These are phyloP conservation scores for Ivindomyrus marchei DNA, from an alignment of 2,113 vertebrate species.

Conservation along the genomic window DNA sequence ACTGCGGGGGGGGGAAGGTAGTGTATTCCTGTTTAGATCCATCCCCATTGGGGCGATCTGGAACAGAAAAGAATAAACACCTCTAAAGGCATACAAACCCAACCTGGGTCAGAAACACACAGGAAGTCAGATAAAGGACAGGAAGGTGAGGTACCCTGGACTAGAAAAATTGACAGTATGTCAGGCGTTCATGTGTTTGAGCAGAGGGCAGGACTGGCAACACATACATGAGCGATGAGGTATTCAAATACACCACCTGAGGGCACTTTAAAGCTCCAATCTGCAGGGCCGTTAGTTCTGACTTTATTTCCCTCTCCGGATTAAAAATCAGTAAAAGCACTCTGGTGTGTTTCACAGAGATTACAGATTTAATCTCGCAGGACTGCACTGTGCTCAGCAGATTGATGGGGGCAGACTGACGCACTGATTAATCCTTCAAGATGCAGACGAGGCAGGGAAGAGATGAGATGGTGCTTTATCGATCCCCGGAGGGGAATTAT, in stretches of 20 bases:
- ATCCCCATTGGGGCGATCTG: neutral
- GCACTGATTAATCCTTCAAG: neutral
- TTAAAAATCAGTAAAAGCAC: neutral
- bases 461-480: neutral
- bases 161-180: neutral
- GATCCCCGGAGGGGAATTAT: neutral
- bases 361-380: neutral
- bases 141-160: neutral
- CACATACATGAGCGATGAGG: neutral
- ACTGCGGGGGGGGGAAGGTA: too few relatives aligned
- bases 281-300: neutral
- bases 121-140: neutral
- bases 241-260: neutral
- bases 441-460: neutral
- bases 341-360: neutral
- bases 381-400: neutral
- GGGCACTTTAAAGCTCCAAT: neutral
- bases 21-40: neutral
- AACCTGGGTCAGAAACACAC: neutral
- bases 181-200: neutral
- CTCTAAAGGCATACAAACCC: neutral
- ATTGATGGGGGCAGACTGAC: neutral
- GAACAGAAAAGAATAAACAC: neutral
- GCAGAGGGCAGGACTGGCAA: neutral
- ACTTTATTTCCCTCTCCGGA: neutral